Evolutionary conservation across 2,113 vertebrate genomes (phyloP), one percentile per base, ranked within the genome.

Genomic region (Semicossyphus pulcher): DNA sequence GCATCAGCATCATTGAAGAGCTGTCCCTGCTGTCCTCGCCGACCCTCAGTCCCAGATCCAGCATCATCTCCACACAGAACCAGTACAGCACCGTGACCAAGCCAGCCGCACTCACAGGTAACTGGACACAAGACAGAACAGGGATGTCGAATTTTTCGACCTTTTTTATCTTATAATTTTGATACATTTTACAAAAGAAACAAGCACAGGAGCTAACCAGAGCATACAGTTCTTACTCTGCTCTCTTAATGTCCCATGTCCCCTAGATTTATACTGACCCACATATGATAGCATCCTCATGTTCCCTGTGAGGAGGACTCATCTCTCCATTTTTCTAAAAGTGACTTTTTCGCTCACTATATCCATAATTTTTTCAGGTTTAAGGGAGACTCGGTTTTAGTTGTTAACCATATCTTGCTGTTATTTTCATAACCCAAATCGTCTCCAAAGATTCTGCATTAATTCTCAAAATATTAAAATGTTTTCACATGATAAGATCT

Each of bases 61-160:
- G 97, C 88, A 91, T 97, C 90, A 96, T 98, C 90, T 96, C 96
- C 84, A 93, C 96, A 53, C 96, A 97, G 80, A 99, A 95, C 90
- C 97, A 97, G 60, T 99, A 99, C 44, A 99, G 96, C 88, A 99
- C 97, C 3, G 93, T 99, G 59, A 97, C 96, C 70, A 99, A 99
- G 88, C 97, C 98, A 71, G 97, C 97, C 47, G 97, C 97, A 31
- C 94, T 99, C 87, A 99, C 98, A 91, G 98, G 97, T 98, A 93
- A 45, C 32, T 16, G 16, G n/a, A 71, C 31, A 0, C 5, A 2
- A 26, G n/a, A n/a, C n/a, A n/a, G n/a, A n/a, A n/a, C n/a, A n/a
- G n/a, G n/a, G n/a, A n/a, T n/a, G n/a, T n/a, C n/a, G n/a, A n/a
- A n/a, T n/a, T n/a, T n/a, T n/a, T n/a, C n/a, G n/a, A n/a, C n/a